These are phyloP conservation scores for Agrotis clavis DNA, from an alignment of 2,888 invertebrate species.

Conservation along the genomic window DNA sequence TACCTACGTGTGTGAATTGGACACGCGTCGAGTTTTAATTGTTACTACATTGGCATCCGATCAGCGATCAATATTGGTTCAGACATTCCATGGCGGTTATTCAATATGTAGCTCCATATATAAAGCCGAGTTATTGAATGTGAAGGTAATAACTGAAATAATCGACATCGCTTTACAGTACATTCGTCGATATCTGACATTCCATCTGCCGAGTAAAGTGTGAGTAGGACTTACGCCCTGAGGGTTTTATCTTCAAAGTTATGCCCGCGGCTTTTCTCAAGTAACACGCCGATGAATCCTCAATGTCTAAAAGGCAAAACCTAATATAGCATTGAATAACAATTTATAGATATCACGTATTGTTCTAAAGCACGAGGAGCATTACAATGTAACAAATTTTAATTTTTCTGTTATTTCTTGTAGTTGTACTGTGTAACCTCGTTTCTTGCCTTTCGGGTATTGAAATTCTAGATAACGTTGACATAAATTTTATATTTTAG, in stretches of 20 bases:
- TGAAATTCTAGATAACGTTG: too few species aligned
- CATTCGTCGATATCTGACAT: slow-evolving; percentile 1
- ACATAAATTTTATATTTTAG: too few species aligned
- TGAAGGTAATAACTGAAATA: slow-evolving; percentile 30
- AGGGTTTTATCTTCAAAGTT: neutral
- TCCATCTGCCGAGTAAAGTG: neutral
- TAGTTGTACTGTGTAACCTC: neutral
- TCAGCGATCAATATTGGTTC: slow-evolving; percentile 56
- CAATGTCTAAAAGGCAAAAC: neutral
- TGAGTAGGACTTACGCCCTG: neutral
- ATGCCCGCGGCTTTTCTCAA: neutral
- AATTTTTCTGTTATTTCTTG: neutral
- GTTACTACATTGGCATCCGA: slow-evolving; percentile 47
- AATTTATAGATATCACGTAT: neutral
- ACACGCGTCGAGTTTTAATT: slow-evolving; percentile 51
- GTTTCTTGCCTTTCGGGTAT: neutral
- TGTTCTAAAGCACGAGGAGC: neutral
- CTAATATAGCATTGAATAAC: neutral
- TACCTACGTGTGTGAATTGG: slow-evolving; percentile 33
- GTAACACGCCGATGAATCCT: neutral
- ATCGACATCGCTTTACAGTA: neutral
- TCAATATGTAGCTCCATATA: slow-evolving; percentile 15
- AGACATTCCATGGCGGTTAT: slow-evolving; percentile 36
- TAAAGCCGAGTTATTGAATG: slow-evolving; percentile 32
- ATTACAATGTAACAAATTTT: neutral